Conservation (phyloP, 2,113 vertebrate genomes). For the Psephotus haematonotus region DNA sequence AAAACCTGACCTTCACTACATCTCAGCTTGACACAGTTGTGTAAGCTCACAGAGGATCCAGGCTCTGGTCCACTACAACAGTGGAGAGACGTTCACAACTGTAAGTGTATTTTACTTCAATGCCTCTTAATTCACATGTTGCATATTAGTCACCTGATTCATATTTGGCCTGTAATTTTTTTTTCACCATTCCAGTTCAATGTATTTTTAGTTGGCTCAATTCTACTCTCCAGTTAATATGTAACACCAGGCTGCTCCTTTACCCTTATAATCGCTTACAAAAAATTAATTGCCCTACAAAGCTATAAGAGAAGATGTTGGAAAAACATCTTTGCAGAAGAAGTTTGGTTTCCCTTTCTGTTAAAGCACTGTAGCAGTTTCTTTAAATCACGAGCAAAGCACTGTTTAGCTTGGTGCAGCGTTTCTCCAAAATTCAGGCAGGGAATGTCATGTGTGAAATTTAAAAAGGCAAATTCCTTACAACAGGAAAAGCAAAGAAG, state of each 20-base stretch:
- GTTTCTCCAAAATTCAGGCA: background rate
- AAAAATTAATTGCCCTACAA: background rate
- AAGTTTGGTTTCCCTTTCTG: background rate
- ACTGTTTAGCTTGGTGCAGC: background rate
- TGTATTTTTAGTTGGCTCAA: background rate
- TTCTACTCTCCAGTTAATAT: background rate
- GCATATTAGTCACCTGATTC: background rate
- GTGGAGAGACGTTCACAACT: background rate
- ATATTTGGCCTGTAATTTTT: background rate
- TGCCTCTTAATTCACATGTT: background rate
- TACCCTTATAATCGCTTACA: background rate
- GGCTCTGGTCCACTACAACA: background rate
- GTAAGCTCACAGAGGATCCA: accelerated
- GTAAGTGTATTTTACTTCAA: background rate
- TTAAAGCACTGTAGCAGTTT: background rate
- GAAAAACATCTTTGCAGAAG: background rate
- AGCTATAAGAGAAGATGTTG: background rate
- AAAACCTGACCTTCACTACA: background rate
- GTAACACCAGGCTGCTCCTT: background rate
- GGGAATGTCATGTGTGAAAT: background rate
- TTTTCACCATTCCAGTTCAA: background rate
- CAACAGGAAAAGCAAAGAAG: background rate
- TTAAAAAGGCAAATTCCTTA: background rate
- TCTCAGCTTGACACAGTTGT: background rate
- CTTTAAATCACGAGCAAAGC: background rate